Percentiles rank a stretch among this genome's conserved stretches.
phyloP scores from a whole-genome alignment of 2,797 vertebrate species.

The Amazona finschi region DNA sequence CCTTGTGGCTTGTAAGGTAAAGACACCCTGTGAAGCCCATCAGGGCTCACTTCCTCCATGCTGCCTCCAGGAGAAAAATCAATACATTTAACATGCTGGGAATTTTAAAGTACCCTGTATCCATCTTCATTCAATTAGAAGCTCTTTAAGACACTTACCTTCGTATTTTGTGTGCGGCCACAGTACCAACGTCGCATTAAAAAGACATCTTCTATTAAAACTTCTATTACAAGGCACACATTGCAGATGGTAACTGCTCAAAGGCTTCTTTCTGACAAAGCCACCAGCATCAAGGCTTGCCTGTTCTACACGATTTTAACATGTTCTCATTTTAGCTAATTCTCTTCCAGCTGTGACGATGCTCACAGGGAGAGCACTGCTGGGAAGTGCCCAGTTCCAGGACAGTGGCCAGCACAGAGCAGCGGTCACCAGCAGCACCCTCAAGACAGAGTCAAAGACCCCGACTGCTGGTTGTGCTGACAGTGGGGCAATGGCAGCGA shows the following conservation, averaged over 20 bases:
- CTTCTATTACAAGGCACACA: not conserved
- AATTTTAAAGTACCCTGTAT: not conserved
- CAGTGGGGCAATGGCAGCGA: not conserved
- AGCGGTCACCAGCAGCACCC: not conserved
- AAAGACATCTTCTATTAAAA: not conserved
- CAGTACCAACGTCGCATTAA: not conserved
- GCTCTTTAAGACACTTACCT: not conserved
- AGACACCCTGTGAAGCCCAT: not conserved
- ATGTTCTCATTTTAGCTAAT: not conserved
- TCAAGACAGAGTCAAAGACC: not conserved
- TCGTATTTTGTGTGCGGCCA: not conserved
- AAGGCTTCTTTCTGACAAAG: not conserved
- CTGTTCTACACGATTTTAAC: not conserved
- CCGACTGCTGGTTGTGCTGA: not conserved
- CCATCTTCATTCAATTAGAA: not conserved
- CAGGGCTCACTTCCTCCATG: not conserved
- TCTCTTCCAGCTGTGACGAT: not conserved
- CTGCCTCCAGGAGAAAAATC: not conserved
- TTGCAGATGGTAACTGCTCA: not conserved
- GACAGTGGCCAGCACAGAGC: not conserved
- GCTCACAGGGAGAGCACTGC: not conserved
- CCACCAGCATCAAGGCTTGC: not conserved
- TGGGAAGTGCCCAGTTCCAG: not conserved
- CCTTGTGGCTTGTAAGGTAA: conserved; percentile 21
- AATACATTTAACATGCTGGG: not conserved